Evolutionary conservation across 2,113 vertebrate genomes (phyloP).

Genomic region (Ptilonorhynchus violaceus): DNA sequence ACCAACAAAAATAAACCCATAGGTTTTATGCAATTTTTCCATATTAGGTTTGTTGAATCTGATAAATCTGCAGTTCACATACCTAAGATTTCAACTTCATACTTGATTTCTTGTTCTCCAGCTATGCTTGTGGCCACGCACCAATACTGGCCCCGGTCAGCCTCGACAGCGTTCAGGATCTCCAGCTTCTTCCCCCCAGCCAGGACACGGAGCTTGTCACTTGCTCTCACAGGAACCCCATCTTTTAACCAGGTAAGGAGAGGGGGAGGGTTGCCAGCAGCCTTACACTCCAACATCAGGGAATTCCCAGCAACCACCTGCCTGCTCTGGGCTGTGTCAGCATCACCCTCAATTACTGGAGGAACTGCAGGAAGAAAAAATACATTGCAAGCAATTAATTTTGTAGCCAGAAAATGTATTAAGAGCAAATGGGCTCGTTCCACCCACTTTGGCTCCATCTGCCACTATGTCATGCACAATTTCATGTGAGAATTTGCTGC

Average conservation of each 20-base stretch:
- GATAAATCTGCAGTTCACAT: neutral
- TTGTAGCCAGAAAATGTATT: slow-evolving; percentile 6
- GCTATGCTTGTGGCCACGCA: slow-evolving; percentile 93
- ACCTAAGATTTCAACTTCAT: slow-evolving; percentile 91
- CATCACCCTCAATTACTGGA: slow-evolving; percentile 81
- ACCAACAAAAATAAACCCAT: neutral
- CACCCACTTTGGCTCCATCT: neutral
- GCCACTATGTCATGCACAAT: neutral
- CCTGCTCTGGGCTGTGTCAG: slow-evolving; percentile 69
- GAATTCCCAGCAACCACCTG: slow-evolving; percentile 82
- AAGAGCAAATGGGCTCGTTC: neutral
- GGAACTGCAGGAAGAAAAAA: slow-evolving; percentile 78
- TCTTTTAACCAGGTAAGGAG: slow-evolving; percentile 93
- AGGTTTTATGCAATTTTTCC: neutral
- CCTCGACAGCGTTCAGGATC: slow-evolving; percentile 71
- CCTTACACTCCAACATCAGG: slow-evolving; percentile 85
- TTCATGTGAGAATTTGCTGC: neutral
- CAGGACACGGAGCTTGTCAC: slow-evolving; percentile 74
- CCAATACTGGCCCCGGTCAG: slow-evolving; percentile 82
- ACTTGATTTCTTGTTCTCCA: slow-evolving; percentile 90
- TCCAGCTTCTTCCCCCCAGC: slow-evolving; percentile 84
- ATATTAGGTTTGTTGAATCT: neutral
- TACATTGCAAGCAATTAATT: neutral
- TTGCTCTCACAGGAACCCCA: slow-evolving; percentile 80
- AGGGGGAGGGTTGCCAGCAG: slow-evolving; percentile 86